These are phyloP conservation scores for Melipona quadrifasciata DNA, from an alignment of 1,140 invertebrate genomes.

Conservation along the genomic window DNA sequence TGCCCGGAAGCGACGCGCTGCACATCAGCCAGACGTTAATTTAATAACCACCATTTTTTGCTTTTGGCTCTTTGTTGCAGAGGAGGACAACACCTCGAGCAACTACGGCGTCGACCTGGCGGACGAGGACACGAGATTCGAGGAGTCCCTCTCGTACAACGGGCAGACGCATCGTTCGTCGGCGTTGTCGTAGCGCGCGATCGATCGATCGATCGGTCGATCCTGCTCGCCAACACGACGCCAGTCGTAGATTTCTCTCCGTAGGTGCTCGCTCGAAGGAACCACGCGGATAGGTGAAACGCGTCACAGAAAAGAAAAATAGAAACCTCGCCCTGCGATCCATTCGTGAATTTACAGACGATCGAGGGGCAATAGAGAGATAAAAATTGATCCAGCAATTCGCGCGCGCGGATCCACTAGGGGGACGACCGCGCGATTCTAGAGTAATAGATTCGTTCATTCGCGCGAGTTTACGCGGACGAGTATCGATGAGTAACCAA, in stretches of 20 bases:
- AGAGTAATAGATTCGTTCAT: not conserved
- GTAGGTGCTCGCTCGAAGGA: conserved; percentile 20
- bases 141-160: conserved; percentile 62
- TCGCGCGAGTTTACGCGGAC: not conserved
- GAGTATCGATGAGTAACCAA: not conserved
- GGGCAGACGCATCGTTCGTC: conserved; percentile 70
- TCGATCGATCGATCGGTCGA: conserved; percentile 35
- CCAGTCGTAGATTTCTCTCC: conserved; percentile 20
- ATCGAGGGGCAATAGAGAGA: too few relatives aligned
- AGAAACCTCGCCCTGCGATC: not conserved
- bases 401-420: not conserved
- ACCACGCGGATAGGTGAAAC: not conserved
- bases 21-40: conserved; percentile 7
- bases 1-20: not conserved
- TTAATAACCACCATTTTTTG: conserved; percentile 33
- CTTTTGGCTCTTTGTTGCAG: conserved; percentile 65
- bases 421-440: not conserved
- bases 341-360: too few relatives aligned
- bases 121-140: conserved; percentile 69
- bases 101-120: conserved; percentile 77
- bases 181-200: conserved; percentile 74
- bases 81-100: conserved; percentile 76
- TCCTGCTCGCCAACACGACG: conserved; percentile 3
- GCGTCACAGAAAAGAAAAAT: not conserved
- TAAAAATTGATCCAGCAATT: too few relatives aligned